These are phyloP conservation scores for Pogonomyrmex californicus DNA, from an alignment of 1,140 invertebrate species.

Conservation along the genomic window DNA sequence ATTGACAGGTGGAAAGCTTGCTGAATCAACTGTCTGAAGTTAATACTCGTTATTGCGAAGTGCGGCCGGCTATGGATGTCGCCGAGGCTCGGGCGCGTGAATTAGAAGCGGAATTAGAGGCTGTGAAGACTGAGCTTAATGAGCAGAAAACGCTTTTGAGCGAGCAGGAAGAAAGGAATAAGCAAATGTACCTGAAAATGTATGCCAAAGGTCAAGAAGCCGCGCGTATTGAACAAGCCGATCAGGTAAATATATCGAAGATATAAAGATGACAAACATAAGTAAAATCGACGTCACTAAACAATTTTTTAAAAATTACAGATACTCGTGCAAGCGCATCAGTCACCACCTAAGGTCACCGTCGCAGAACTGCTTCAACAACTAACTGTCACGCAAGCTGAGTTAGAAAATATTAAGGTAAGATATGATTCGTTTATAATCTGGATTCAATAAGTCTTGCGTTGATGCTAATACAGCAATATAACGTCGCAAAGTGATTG, in stretches of 20 bases:
- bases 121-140: conserved; percentile 89
- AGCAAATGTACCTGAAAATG: conserved; percentile 93
- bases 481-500: conserved; percentile 11
- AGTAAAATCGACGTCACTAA: conserved; percentile 16
- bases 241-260: conserved; percentile 85
- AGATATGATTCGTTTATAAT: conserved; percentile 76
- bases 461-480: conserved; percentile 31
- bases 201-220: conserved; percentile 93
- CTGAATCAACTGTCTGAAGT: conserved; percentile 93
- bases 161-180: conserved; percentile 92
- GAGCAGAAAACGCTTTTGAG: conserved; percentile 83
- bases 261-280: background rate
- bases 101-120: conserved; percentile 90
- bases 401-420: conserved; percentile 95
- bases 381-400: conserved; percentile 92
- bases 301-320: conserved; percentile 80
- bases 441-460: background rate
- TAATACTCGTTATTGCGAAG: conserved; percentile 91
- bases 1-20: conserved; percentile 89
- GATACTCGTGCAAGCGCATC: conserved; percentile 89
- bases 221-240: conserved; percentile 90
- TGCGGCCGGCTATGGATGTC: conserved; percentile 86
- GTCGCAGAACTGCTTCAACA: conserved; percentile 93
- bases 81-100: conserved; percentile 90
- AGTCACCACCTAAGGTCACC: conserved; percentile 89